Percentiles rank a stretch among this genome's conserved stretches.
Conservation (phyloP, 2,113 vertebrate species). For the Carollia perspicillata region DNA sequence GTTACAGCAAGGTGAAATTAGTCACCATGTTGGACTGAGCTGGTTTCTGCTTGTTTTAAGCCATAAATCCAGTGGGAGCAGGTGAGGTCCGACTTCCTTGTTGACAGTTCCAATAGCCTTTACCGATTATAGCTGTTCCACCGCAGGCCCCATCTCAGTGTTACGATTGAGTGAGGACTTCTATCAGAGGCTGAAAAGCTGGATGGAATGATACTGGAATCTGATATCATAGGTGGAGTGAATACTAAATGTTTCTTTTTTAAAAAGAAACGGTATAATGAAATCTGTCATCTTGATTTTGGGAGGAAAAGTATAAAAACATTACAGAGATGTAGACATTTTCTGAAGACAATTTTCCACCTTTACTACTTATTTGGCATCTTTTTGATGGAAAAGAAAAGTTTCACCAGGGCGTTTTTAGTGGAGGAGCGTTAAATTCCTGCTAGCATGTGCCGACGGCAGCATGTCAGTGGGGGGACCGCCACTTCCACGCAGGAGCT, state of each 20-base stretch:
- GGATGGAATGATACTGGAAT: not conserved
- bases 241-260: slow-evolving; percentile 28
- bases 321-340: not conserved
- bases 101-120: too few relatives aligned
- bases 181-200: not conserved
- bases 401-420: not conserved
- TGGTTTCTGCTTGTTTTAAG: too few relatives aligned
- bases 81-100: too few relatives aligned
- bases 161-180: not conserved
- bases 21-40: not conserved
- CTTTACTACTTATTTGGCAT: not conserved
- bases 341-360: not conserved
- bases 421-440: not conserved
- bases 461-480: not conserved
- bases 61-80: too few relatives aligned
- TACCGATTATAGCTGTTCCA: too few relatives aligned
- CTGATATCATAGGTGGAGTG: not conserved
- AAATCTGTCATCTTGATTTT: slow-evolving; percentile 2
- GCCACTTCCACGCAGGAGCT: not conserved
- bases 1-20: not conserved
- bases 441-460: not conserved
- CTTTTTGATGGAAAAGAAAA: not conserved
- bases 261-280: not conserved
- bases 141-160: not conserved
- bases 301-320: not conserved